A percentile compares a stretch with the other conserved stretches of the same genome.
Evolutionary conservation across 2,113 vertebrate genomes (phyloP).

Genomic region (Scalopus aquaticus): DNA sequence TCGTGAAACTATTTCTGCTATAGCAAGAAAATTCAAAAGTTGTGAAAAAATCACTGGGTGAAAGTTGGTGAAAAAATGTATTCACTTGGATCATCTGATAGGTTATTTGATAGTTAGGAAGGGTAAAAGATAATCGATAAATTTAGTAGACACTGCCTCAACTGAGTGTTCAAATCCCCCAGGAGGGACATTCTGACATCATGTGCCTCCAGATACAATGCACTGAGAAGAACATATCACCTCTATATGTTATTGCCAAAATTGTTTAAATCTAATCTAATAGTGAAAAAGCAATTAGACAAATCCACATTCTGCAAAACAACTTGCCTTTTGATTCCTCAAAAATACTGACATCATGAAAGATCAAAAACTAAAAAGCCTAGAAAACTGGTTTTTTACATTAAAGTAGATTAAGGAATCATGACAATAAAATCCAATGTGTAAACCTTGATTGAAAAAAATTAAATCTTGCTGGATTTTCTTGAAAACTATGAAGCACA

Average conservation of each 20-base stretch:
- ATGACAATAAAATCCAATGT: not conserved
- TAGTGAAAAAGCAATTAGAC: not conserved
- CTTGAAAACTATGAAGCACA: not conserved
- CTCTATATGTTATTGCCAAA: not conserved
- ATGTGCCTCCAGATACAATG: not conserved
- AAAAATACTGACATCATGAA: not conserved
- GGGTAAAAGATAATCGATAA: not conserved
- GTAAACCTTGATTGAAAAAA: not conserved
- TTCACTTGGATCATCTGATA: not conserved
- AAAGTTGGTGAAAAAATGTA: conserved; percentile 1
- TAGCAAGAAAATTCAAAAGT: not conserved
- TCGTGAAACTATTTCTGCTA: conserved; percentile 23
- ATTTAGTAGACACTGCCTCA: not conserved
- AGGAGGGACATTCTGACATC: not conserved
- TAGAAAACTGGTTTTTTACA: not conserved
- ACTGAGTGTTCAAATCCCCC: not conserved
- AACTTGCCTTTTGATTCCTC: not conserved
- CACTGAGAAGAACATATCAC: not conserved
- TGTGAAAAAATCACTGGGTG: not conserved
- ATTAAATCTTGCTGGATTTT: not conserved
- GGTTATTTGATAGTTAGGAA: not conserved
- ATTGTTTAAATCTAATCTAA: not conserved
- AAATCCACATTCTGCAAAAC: not conserved
- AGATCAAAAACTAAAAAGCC: not conserved
- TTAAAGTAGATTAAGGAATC: not conserved